Base-by-base conservation (phyloP, 1,140 invertebrate species). In the Nomia melanderi region DNA sequence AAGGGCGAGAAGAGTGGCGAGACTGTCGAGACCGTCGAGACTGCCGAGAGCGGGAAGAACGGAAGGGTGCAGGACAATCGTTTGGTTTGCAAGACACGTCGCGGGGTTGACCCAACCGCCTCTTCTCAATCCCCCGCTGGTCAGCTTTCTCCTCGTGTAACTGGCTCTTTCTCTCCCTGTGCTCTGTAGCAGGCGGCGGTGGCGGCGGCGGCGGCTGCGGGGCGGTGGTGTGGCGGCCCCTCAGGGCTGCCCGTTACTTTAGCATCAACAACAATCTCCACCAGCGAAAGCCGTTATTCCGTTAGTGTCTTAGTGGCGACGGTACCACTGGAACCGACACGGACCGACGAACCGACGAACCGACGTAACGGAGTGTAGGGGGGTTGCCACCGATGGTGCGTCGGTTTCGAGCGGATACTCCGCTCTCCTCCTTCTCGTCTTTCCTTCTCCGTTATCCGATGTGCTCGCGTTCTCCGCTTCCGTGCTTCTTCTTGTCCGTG, bases 181-280 rank as follows among this genome's bases (percentile, higher is more conserved):
- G 50, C 56, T 80, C 66, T 60, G 71, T 69, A n/a, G n/a, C n/a
- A n/a, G n/a, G n/a, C n/a, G n/a, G n/a, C n/a, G n/a, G n/a, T n/a
- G n/a, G n/a, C n/a, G n/a, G n/a, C n/a, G n/a, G n/a, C n/a, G n/a
- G n/a, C n/a, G n/a, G n/a, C n/a, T n/a, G n/a, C n/a, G n/a, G n/a
- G n/a, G 41, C 20, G n/a, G 20, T 20, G 47, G 5, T 79, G 56
- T 75, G 84, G 71, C 74, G 76, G 77, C 86, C 88, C 87, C 85
- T 78, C 72, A 86, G 88, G 87, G 84, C 86, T 82, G 81, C 74
- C 86, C 88, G 91, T 91, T 92, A 92, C 91, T 91, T 91, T 85
- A 88, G 88, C 90, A 91, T 92, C 90, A 91, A 92, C 91, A 91
- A 91, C 90, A 92, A 92, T 92, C 91, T 92, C 88, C 84, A 91